Percentiles rank a stretch among this genome's conserved stretches.
These are phyloP conservation scores for Emberiza fucata DNA, from an alignment of 2,113 vertebrate species.

Conservation along the genomic window DNA sequence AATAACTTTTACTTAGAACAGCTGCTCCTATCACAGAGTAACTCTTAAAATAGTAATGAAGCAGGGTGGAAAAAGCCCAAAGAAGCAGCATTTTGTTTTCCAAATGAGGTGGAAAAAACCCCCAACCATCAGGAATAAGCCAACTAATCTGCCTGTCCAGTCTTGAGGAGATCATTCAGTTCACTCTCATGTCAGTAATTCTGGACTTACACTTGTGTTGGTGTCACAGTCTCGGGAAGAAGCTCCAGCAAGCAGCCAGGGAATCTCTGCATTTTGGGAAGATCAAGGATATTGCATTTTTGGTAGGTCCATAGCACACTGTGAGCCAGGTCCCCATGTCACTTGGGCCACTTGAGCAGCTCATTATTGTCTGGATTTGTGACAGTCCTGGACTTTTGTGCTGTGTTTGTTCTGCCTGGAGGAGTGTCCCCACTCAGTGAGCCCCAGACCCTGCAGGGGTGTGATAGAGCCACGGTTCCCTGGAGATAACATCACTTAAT, in stretches of 20 bases:
- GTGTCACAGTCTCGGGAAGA: neutral
- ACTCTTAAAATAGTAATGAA: neutral
- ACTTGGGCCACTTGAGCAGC: neutral
- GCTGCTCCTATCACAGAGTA: neutral
- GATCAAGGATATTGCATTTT: neutral
- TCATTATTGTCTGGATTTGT: neutral
- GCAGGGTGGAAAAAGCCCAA: neutral
- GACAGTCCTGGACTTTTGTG: neutral
- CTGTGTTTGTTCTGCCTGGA: neutral
- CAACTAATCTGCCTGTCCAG: neutral
- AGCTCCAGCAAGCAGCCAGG: neutral
- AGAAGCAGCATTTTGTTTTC: neutral
- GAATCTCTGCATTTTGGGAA: neutral
- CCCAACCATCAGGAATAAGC: neutral
- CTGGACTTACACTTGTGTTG: neutral
- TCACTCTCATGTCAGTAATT: neutral
- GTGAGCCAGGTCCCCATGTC: neutral
- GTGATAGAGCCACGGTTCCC: neutral
- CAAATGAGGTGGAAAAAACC: neutral
- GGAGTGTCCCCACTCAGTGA: neutral
- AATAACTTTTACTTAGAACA: neutral
- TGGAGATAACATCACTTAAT: neutral
- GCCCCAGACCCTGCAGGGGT: neutral
- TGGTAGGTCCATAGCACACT: accelerated
- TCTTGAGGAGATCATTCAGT: neutral